Base-by-base conservation (phyloP, 1,140 invertebrate species). In the Brachionus sp. region DNA sequence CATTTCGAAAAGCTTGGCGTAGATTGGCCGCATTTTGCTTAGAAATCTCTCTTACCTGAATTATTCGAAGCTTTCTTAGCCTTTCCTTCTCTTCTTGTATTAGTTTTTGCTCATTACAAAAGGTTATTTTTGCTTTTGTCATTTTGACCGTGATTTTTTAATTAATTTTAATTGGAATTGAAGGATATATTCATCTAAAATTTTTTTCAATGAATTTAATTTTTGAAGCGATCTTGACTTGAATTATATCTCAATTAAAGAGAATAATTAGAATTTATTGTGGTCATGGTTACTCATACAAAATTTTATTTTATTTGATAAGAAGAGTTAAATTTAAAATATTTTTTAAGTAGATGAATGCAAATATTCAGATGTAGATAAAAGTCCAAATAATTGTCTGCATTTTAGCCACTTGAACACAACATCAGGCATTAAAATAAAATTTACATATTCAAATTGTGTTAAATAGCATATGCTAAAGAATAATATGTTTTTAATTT, bases 51-150 rank as follows among this genome's bases (percentile, higher is more conserved):
- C 44, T 78, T 82, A 87, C 87, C 85, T 89, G 87, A n/a, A 87
- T 73, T 6, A 89, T 84, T 13, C 87, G 84, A 29, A 86, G 84
- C 83, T 86, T 88, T 46, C 87, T 84, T 6, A 86, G 50, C 46
- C 84, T 85, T 57, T 87, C 86, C 10, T 85, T 86, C 80, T 88
- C 87, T 64, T 87, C 88, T 83, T 87, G 86, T 9, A 88, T 73
- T 1, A 88, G 84, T 39, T 85, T 85, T 35, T 86, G 86, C 78
- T 87, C 87, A 77, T 88, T 87, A n/a, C 35, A 62, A 66, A 62
- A 66, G 7, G 77, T 80, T 10, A 80, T 57, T 44, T 62, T 80
- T 10, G 70, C 39, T 29, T 75, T 75, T 10, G 77, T 80, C 77
- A 80, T 80, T 66, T 19, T 42, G 16, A 13, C 5, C 0, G n/a